These are phyloP conservation scores for Picus viridis DNA, from an alignment of 2,797 vertebrate genomes.

Conservation along the genomic window DNA sequence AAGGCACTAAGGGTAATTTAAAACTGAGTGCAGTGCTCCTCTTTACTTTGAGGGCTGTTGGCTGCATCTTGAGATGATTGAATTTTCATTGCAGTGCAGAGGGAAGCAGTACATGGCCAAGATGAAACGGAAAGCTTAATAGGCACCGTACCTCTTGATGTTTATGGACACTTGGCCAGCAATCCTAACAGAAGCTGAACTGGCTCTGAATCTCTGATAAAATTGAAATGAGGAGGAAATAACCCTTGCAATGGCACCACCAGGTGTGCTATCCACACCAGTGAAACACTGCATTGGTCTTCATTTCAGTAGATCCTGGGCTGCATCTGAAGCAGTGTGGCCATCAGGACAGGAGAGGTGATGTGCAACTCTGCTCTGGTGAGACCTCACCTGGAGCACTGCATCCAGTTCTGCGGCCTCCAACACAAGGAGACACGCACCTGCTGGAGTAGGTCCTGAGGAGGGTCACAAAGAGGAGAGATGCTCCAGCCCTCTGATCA, in stretches of 20 bases:
- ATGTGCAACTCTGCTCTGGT: no score
- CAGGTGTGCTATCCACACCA: background rate
- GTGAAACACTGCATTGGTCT: background rate
- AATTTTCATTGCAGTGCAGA: slow-evolving; percentile 31
- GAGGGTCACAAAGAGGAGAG: no score
- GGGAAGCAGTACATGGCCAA: background rate
- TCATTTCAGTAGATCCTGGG: background rate
- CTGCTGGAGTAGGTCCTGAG: no score
- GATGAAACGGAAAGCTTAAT: slow-evolving; percentile 61
- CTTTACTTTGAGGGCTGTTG: slow-evolving; percentile 34
- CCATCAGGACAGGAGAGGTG: no score
- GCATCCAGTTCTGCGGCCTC: no score
- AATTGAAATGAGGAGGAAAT: background rate
- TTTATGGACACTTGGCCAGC: slow-evolving; percentile 28
- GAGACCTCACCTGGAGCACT: no score
- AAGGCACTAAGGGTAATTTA: slow-evolving; percentile 12
- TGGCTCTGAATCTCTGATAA: slow-evolving; percentile 2
- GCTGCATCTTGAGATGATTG: slow-evolving; percentile 47
- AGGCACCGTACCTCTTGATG: slow-evolving; percentile 13
- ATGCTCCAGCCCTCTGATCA: no score
- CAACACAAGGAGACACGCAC: no score
- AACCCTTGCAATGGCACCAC: background rate
- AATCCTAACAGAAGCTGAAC: background rate
- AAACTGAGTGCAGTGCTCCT: background rate
- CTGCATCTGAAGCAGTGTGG: no score